Evolutionary conservation across 1,140 invertebrate genomes (phyloP), one percentile per base, ranked within the genome.

Genomic region (Gryon sp.): DNA sequence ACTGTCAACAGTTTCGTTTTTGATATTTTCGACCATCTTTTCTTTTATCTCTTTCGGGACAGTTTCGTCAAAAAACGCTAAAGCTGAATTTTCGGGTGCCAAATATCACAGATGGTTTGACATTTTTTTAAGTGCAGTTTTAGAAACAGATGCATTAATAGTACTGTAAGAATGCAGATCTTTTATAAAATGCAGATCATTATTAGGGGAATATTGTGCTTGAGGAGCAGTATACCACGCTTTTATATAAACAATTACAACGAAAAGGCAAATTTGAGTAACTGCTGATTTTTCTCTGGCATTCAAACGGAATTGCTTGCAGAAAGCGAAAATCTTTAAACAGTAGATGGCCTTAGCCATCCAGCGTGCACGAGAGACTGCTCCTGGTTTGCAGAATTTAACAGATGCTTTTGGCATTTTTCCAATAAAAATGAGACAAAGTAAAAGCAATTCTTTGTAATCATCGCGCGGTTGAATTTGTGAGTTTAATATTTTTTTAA

Each of bases 271-370:
- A 50, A 50, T 11, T 32, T 30, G 14, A 8, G 14, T 30, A 9
- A 32, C 11, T 32, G 9, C 15, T 11, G 18, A 15, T 50, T 50
- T 32, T 30, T 50, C 46, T 9, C n/a, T n/a, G n/a, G n/a, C n/a
- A n/a, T 16, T 11, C 6, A 32, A 30, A 16, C 12, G 30, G 30
- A 50, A 50, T 32, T 50, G 9, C 22, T 28, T 28, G 74, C 65
- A 86, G 82, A 55, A 82, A 11, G 40, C n/a, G n/a, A 69, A 86
- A n/a, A 86, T 81, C 76, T 87, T 86, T 12, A 87, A 68, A n/a
- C n/a, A n/a, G n/a, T n/a, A n/a, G n/a, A n/a, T n/a, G n/a, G n/a
- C n/a, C n/a, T n/a, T n/a, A n/a, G 83, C 78, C 80, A 85, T 85
- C 82, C 83, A 86, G 22, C 85, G 30, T 36, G 84, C 80, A 59